These are phyloP conservation scores for Heliconius himera DNA, from an alignment of 1,140 invertebrate genomes.

Conservation along the genomic window DNA sequence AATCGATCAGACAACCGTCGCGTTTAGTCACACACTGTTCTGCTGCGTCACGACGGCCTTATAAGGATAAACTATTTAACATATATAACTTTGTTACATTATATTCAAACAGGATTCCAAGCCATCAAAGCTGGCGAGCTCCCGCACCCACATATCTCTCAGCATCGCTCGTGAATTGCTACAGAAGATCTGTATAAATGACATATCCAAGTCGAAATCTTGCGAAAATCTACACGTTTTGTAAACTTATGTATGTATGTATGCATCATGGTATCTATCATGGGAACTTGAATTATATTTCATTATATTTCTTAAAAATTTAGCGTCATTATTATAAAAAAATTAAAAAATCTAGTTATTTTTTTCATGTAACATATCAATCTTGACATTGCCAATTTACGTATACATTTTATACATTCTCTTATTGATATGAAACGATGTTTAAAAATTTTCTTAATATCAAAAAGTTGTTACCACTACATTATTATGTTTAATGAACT, in stretches of 20 bases:
- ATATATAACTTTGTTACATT: not conserved
- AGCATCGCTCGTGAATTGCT: conserved; percentile 90
- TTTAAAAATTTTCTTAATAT: too few species aligned
- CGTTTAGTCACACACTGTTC: too few species aligned
- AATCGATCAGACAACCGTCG: too few species aligned
- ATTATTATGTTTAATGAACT: too few species aligned
- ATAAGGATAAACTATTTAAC: too few species aligned
- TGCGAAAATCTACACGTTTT: conserved; percentile 95
- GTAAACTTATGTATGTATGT: conserved; percentile 73
- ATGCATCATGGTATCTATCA: not conserved
- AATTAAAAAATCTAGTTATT: not conserved
- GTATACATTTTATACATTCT: not conserved
- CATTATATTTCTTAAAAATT: not conserved
- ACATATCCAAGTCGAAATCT: conserved; percentile 93
- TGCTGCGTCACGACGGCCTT: too few species aligned
- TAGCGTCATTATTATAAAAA: not conserved
- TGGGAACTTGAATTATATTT: not conserved
- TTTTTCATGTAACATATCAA: not conserved
- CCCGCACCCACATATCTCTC: conserved; percentile 86
- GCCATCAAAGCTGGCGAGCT: conserved; percentile 83
- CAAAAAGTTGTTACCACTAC: too few species aligned
- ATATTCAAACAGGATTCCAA: conserved; percentile 67
- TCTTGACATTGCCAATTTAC: not conserved
- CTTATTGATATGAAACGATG: not conserved
- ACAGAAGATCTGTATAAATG: conserved; percentile 93